Percentiles rank a stretch among this genome's conserved stretches.
Evolutionary conservation across 2,113 vertebrate species (phyloP).

Genomic region (Hippocampus abdominalis): DNA sequence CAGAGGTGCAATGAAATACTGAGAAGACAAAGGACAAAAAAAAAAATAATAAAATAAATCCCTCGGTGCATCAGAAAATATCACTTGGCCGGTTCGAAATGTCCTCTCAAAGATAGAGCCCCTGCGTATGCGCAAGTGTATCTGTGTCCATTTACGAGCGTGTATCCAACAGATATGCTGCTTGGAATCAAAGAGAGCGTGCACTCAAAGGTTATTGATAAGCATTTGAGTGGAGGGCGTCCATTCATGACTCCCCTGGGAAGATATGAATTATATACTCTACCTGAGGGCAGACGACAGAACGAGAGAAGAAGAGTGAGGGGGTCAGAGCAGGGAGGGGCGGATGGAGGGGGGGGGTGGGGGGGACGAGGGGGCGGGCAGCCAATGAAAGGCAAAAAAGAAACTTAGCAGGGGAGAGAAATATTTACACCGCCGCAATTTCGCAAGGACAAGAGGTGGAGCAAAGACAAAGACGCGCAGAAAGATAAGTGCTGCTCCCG

Average conservation of each 20-base stretch:
- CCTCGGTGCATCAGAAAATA: slow-evolving; percentile 37
- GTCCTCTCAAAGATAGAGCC: slow-evolving; percentile 33
- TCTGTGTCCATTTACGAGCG: slow-evolving; percentile 37
- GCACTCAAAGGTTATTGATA: slow-evolving; percentile 78
- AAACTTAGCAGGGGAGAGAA: slow-evolving; percentile 18
- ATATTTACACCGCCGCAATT: slow-evolving; percentile 34
- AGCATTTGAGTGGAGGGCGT: slow-evolving; percentile 73
- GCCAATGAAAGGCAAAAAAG: slow-evolving; percentile 35
- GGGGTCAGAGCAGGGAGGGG: slow-evolving; percentile 33
- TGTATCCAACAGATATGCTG: slow-evolving; percentile 48
- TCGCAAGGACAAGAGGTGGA: slow-evolving; percentile 34
- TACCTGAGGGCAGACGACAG: slow-evolving; percentile 65
- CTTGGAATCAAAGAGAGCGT: slow-evolving; percentile 62
- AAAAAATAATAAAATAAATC: slow-evolving; percentile 31
- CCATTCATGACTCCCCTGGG: slow-evolving; percentile 70
- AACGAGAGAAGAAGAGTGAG: slow-evolving; percentile 29
- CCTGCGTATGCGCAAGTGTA: slow-evolving; percentile 17
- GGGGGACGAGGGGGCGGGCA: slow-evolving; percentile 6
- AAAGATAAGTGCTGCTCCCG: slow-evolving; percentile 6
- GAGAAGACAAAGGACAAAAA: slow-evolving; percentile 17
- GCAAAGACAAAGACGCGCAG: slow-evolving; percentile 24
- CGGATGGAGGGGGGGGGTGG: slow-evolving; percentile 8
- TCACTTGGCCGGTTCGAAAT: slow-evolving; percentile 31
- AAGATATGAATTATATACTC: slow-evolving; percentile 70
- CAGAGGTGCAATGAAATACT: slow-evolving; percentile 29